Base-by-base conservation (phyloP, 2,888 invertebrate genomes). In the Chydorus sphaericus region DNA sequence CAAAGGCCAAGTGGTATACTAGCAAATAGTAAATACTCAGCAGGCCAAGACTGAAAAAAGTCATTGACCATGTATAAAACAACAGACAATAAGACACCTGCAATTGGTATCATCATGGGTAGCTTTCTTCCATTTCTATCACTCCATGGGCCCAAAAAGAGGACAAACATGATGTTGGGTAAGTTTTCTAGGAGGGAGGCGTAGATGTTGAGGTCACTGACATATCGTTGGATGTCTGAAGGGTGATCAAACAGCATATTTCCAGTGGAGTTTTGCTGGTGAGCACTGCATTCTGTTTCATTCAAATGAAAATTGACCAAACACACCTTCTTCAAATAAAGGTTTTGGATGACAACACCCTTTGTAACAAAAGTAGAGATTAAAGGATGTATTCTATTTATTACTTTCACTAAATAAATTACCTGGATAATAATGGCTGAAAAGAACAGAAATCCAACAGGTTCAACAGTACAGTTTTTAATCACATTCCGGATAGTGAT, bases 121-220 rank as follows among this genome's bases (percentile, higher is more conserved):
- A 49, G 20, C 23, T 55, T 55, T 7, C 55, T 37, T 23, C 55
- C 55, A 33, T 55, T 28, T 10, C 8, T 55, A 30, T 55, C 55
- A 23, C 55, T 55, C 55, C 55, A 55, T 1, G 55, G 48, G 1
- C 55, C 55, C 16, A 55, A 49, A 26, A 55, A 55, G 14, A 55
- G 28, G 11, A 39, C 39, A 18, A 55, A 49, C 4, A 55, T 23
- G 8, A 55, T 33, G 33, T 33, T 49, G 14, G 55, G 55, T 11
- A 55, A 23, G 16, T 55, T 55, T 49, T 55, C 55, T 33, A 55
- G 31, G 16, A 55, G 48, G 14, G 48, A 38, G 11, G 33, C 48
- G 28, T 36, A 55, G 18, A 55, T 55, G 33, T 49, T 55, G 11
- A 48, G 49, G 8, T 30, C 36, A 18, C 48, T 49, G 23, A 55